phyloP scores from a whole-genome alignment of 2,113 vertebrate species.

The Pavo muticus region DNA sequence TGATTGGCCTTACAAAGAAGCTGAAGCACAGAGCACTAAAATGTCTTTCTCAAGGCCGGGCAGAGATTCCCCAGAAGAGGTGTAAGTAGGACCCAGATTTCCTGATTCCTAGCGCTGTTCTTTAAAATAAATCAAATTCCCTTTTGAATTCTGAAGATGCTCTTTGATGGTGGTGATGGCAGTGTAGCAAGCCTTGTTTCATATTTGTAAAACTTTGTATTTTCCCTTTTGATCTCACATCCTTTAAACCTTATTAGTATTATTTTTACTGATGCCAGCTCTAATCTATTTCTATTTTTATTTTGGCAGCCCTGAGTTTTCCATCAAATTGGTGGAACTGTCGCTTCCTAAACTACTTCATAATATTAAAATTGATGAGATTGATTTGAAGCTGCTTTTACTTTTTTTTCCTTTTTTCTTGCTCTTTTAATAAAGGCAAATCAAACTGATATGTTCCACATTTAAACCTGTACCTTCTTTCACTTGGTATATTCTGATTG shows the following conservation, averaged over 20 bases:
- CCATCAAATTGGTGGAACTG: constrained; percentile 54
- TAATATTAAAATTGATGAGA: constrained; percentile 69
- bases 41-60: constrained; percentile 20
- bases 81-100: constrained; percentile 19
- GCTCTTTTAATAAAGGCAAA: constrained; percentile 71
- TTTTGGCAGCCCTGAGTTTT: constrained; percentile 35
- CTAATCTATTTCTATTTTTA: constrained; percentile 23
- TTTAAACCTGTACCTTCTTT: constrained; percentile 68
- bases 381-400: constrained; percentile 53
- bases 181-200: not conserved
- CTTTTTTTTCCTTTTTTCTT: not conserved
- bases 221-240: constrained; percentile 25
- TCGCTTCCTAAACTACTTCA: constrained; percentile 54
- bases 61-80: not conserved
- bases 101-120: not conserved
- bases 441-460: constrained; percentile 56
- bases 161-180: not conserved
- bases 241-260: constrained; percentile 6
- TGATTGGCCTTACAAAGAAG: not conserved
- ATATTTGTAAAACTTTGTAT: constrained; percentile 21
- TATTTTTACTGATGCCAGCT: not conserved
- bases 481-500: constrained; percentile 37
- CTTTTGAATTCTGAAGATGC: constrained; percentile 47
- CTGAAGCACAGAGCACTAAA: constrained; percentile 3
- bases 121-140: constrained; percentile 40